These are phyloP conservation scores for Hydriomena furcata DNA, from an alignment of 2,888 invertebrate species.

Conservation along the genomic window DNA sequence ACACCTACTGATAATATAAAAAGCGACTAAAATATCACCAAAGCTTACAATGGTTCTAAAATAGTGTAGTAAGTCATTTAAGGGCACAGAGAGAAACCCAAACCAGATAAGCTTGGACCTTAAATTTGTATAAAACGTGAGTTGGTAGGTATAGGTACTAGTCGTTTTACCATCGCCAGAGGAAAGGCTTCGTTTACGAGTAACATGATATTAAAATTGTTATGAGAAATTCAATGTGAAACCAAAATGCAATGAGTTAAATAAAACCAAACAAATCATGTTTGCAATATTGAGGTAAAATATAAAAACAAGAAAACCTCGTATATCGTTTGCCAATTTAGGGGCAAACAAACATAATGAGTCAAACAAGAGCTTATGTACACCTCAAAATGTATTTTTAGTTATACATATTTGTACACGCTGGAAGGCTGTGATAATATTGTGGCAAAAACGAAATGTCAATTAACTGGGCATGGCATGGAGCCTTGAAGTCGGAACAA, in stretches of 20 bases:
- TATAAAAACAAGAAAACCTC: neutral
- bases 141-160: neutral
- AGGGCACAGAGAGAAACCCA: conserved; percentile 1
- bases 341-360: conserved; percentile 13
- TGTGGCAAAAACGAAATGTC: conserved; percentile 47
- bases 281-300: neutral
- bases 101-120: neutral
- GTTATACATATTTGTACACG: conserved; percentile 35
- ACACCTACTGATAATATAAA: too few relatives aligned
- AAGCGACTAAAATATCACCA: too few relatives aligned
- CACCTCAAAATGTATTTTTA: conserved; percentile 15
- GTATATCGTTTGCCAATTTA: conserved; percentile 12
- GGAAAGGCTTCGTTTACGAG: conserved; percentile 10
- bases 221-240: conserved; percentile 15
- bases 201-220: conserved; percentile 11
- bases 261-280: conserved; percentile 7
- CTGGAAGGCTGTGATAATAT: conserved; percentile 40
- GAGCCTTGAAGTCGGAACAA: conserved; percentile 58
- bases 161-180: conserved; percentile 7
- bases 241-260: neutral
- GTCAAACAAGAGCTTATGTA: conserved; percentile 18
- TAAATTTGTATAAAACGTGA: neutral
- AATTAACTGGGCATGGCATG: conserved; percentile 51
- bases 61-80: neutral
- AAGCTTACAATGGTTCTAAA: neutral